Percentiles rank a stretch among this genome's conserved stretches.
These are phyloP conservation scores for Heliconius himera DNA, from an alignment of 1,140 invertebrate genomes.

Conservation along the genomic window DNA sequence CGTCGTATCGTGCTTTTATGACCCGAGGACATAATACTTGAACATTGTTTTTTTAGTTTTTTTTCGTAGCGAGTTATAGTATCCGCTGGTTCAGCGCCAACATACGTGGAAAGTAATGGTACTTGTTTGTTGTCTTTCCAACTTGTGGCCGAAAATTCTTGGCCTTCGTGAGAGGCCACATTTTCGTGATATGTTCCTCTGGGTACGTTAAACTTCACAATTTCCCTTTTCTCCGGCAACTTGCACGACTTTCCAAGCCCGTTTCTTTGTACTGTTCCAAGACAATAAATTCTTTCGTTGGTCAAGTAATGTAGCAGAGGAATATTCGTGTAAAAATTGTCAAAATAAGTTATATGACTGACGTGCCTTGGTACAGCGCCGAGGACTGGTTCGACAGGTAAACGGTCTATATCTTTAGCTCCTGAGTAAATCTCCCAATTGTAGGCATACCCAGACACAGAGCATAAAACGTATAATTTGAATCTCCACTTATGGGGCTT, in stretches of 20 bases:
- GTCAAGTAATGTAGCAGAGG: slow-evolving; percentile 39
- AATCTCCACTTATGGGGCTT: slow-evolving; percentile 63
- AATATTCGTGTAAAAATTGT: slow-evolving; percentile 54
- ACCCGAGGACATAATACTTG: no score
- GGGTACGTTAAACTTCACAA: slow-evolving; percentile 14
- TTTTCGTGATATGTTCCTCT: no score
- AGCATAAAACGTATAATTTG: slow-evolving; percentile 60
- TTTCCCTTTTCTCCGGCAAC: background rate
- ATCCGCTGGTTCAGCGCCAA: no score
- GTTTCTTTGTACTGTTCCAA: slow-evolving; percentile 42
- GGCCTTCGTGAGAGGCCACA: no score
- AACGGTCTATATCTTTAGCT: slow-evolving; percentile 51
- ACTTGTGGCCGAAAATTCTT: no score
- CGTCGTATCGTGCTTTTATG: no score
- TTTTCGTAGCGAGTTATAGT: no score
- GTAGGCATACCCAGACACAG: slow-evolving; percentile 53
- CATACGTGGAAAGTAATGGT: no score
- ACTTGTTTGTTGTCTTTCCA: no score
- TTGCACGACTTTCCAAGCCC: slow-evolving; percentile 44
- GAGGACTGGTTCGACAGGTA: slow-evolving; percentile 51
- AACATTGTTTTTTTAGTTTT: no score
- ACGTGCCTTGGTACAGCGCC: slow-evolving; percentile 46
- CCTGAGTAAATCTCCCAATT: slow-evolving; percentile 66
- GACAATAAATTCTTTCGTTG: slow-evolving; percentile 40
- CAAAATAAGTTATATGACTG: slow-evolving; percentile 55